phyloP scores from a whole-genome alignment of 2,113 vertebrate species.

The Leucosticte australis region DNA sequence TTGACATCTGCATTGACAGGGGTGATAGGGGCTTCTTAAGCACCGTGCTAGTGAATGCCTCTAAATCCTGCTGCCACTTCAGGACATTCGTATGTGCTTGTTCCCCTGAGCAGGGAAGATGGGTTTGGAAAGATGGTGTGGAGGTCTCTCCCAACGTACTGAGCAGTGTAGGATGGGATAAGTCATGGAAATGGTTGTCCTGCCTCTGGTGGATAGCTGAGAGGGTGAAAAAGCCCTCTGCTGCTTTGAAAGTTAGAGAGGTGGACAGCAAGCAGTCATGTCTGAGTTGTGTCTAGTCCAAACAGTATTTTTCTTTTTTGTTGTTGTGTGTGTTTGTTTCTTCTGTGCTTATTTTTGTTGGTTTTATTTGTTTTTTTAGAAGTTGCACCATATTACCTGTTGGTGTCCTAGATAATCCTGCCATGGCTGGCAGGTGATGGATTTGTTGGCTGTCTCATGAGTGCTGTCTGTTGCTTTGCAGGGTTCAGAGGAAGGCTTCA shows the following conservation, averaged over 20 bases:
- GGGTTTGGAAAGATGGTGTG: neutral
- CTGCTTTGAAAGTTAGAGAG: neutral
- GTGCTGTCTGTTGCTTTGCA: conserved; percentile 55
- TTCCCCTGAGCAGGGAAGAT: neutral
- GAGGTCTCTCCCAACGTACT: neutral
- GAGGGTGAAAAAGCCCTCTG: neutral
- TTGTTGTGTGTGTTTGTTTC: neutral
- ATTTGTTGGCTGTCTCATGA: neutral
- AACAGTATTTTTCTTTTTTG: neutral
- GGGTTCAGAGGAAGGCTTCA: conserved; percentile 65
- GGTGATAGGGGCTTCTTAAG: neutral
- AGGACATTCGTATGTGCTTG: fast-evolving
- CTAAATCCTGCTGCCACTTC: neutral
- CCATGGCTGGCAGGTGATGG: neutral
- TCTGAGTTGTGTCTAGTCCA: neutral
- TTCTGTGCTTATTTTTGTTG: neutral
- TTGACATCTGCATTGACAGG: neutral
- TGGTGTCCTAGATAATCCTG: neutral
- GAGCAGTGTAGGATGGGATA: neutral
- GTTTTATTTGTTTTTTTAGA: neutral
- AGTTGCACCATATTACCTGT: neutral
- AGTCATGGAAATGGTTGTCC: neutral
- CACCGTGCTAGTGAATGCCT: fast-evolving
- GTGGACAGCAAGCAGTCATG: neutral
- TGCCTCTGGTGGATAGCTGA: neutral